phyloP scores from a whole-genome alignment of 2,888 invertebrate species.

The Aquatica leii region DNA sequence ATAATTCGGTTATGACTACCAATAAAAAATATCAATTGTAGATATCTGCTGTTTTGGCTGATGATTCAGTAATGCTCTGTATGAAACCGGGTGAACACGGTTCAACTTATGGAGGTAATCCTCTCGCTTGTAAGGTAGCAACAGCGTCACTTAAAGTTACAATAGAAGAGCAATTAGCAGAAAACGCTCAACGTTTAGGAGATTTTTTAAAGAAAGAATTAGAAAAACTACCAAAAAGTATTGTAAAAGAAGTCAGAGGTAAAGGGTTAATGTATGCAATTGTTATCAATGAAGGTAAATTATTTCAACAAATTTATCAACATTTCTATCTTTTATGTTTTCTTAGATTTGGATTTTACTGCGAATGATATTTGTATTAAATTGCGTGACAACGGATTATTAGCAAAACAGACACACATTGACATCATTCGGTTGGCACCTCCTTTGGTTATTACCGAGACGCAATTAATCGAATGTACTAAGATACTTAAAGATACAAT shows the following conservation, averaged over 20 bases:
- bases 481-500: no score
- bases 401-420: constrained; percentile 97
- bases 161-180: constrained; percentile 77
- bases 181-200: constrained; percentile 77
- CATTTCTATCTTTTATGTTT: no score
- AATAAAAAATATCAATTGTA: no score
- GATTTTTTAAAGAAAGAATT: constrained; percentile 70
- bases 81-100: constrained; percentile 81
- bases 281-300: constrained; percentile 73
- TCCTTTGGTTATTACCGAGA: constrained; percentile 86
- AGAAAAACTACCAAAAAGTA: constrained; percentile 64
- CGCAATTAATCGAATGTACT: no score
- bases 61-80: constrained; percentile 77
- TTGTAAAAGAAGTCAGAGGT: constrained; percentile 73
- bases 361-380: constrained; percentile 91
- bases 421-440: constrained; percentile 96
- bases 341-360: constrained; percentile 73
- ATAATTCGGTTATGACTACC: no score
- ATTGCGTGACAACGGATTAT: constrained; percentile 86
- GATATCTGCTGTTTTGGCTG: no score
- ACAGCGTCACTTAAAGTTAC: constrained; percentile 77
- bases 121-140: constrained; percentile 78
- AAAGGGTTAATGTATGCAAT: constrained; percentile 82
- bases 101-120: constrained; percentile 87
- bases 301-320: no score